Evolutionary conservation across 2,113 vertebrate species (phyloP), one percentile per base, ranked within the genome.

Genomic region (Xyrauchen texanus): DNA sequence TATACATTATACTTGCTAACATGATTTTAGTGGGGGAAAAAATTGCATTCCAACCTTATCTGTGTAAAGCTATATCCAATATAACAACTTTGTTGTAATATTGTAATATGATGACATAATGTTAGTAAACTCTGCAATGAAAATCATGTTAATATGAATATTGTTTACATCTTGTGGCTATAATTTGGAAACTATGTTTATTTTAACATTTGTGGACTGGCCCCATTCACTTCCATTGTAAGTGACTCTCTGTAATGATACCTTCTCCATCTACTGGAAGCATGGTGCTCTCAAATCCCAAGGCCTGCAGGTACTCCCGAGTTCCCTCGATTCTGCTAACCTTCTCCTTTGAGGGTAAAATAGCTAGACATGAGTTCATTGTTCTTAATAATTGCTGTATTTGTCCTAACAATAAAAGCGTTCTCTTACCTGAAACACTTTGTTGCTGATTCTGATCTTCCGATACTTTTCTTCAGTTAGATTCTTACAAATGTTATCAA

Each of bases 361-460:
- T 8, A 47, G 21, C 3, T 34, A 55, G 10, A 63, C 11, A n/a
- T 7, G 6, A 58, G 7, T 57, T 57, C 11, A 3, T 34, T 34
- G 21, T 34, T 15, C 7, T 58, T 15, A 6, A 58, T 15, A 7
- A n/a, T 4, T 15, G 55, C 55, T 58, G 44, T 63, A 4, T 21
- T 8, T 6, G 47, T 68, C 12, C 4, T 7, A 49, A 49, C 5
- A 49, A 49, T 2, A 49, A 49, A 12, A 13, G 42, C 0, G 21
- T 34, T 3, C 8, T 9, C 85, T 83, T 80, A 96, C 98, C 96
- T 98, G 96, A 69, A 97, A 99, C 73, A 98, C 93, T 82, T 94
- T 98, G 91, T 99, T 99, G 84, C 95, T 94, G 68, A 98, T 77
- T 90, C 95, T 98, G 87, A 99, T 96, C 88, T 94, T 97, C 74